Percentiles rank a stretch among this genome's conserved stretches.
phyloP scores from a whole-genome alignment of 1,140 invertebrate genomes.

The Melanaphis sacchari region DNA sequence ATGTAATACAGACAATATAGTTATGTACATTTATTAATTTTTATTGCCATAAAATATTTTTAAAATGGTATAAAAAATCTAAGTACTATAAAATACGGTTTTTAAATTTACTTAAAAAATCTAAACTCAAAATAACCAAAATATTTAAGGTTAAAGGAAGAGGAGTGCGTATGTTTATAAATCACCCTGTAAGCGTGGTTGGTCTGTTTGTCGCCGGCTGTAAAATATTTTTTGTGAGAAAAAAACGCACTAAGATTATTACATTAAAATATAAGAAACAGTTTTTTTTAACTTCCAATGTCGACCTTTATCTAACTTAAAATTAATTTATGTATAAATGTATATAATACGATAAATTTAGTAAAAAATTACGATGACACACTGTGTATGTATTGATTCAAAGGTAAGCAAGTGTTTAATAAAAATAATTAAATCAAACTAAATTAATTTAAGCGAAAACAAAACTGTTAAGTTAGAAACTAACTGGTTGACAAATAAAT shows the following conservation, averaged over 20 bases:
- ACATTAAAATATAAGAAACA: background rate
- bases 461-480: too few species aligned
- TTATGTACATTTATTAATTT: background rate
- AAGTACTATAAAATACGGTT: background rate
- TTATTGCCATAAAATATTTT: background rate
- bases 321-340: too few species aligned
- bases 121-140: background rate
- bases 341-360: background rate
- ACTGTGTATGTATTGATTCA: too few species aligned
- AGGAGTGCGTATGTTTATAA: fast-evolving
- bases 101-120: background rate
- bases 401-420: too few species aligned
- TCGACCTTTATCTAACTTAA: background rate
- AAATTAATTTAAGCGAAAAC: too few species aligned
- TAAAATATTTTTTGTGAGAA: background rate
- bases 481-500: too few species aligned
- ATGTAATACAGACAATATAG: too few species aligned
- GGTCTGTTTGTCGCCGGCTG: background rate
- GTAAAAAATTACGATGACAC: too few species aligned
- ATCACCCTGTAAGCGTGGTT: background rate
- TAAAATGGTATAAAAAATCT: too few species aligned
- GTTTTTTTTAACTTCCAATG: background rate
- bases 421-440: too few species aligned
- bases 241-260: background rate
- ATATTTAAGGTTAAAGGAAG: background rate